Conservation (phyloP, 2,888 invertebrate species). For the Trilocha varians region DNA sequence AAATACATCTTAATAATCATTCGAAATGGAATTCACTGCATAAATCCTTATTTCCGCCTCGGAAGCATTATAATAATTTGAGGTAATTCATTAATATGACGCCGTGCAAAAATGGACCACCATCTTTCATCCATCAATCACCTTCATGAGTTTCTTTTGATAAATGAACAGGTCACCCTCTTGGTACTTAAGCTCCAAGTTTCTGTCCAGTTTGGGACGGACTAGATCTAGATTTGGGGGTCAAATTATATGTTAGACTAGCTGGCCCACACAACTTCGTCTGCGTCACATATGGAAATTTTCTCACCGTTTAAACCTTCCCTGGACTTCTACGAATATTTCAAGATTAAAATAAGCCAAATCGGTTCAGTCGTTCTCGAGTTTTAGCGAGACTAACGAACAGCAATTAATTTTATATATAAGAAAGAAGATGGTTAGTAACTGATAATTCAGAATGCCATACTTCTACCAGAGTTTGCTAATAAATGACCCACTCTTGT, state of each 20-base stretch:
- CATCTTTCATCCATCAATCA: constrained; percentile 22
- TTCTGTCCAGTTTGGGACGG: constrained; percentile 4
- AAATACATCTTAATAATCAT: neutral
- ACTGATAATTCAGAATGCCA: too few relatives aligned
- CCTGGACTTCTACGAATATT: too few relatives aligned
- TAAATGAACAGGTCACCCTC: constrained; percentile 22
- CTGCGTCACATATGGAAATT: too few relatives aligned
- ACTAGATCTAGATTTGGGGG: neutral
- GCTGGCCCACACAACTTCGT: too few relatives aligned
- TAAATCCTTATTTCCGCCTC: neutral
- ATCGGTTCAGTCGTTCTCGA: too few relatives aligned
- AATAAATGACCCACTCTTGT: too few relatives aligned
- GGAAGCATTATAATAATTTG: neutral
- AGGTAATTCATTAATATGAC: constrained; percentile 11
- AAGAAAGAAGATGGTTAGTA: too few relatives aligned
- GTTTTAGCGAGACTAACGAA: too few relatives aligned
- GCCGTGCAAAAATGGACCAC: constrained; percentile 13
- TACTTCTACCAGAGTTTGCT: too few relatives aligned
- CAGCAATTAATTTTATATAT: too few relatives aligned
- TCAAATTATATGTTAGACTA: neutral
- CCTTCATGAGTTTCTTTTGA: constrained; percentile 19
- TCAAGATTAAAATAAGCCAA: too few relatives aligned
- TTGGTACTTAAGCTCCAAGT: constrained; percentile 12
- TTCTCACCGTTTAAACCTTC: too few relatives aligned
- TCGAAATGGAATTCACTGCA: neutral